A percentile compares a stretch with the other conserved stretches of the same genome.
These are phyloP conservation scores for Tachina fera DNA, from an alignment of 2,888 invertebrate genomes.

Conservation along the genomic window DNA sequence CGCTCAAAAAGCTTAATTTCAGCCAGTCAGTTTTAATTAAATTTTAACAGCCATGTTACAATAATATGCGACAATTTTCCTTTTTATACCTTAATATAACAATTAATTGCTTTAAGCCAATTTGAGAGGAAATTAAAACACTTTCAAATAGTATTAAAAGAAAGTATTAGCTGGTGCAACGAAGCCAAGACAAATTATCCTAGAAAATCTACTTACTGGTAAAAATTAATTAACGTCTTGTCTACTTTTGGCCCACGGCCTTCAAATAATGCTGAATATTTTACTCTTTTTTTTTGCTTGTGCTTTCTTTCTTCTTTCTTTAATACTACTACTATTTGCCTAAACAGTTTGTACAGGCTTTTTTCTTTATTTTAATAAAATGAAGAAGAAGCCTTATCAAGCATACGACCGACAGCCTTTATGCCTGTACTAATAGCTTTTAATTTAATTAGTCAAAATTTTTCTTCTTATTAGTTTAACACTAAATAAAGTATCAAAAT, in stretches of 20 bases:
- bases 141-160: constrained; percentile 7
- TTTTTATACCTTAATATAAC: neutral
- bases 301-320: neutral
- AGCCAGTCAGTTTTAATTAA: constrained; percentile 3
- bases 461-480: neutral
- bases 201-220: constrained; percentile 60
- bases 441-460: constrained; percentile 53
- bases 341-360: neutral
- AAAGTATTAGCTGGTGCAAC: constrained; percentile 22
- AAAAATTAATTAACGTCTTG: constrained; percentile 80
- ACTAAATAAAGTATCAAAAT: neutral
- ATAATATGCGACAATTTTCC: neutral
- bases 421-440: constrained; percentile 28
- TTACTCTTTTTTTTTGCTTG: neutral
- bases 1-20: neutral
- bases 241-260: constrained; percentile 70
- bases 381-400: constrained; percentile 20
- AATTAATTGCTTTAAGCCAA: constrained; percentile 17
- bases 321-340: neutral
- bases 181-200: constrained; percentile 41
- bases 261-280: constrained; percentile 52
- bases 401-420: neutral
- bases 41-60: constrained; percentile 8
- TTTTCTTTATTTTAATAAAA: neutral
- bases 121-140: constrained; percentile 28